A percentile compares a stretch with the other conserved stretches of the same genome.
These are phyloP conservation scores for Amphimallon solstitiale DNA, from an alignment of 2,888 invertebrate species.

Conservation along the genomic window DNA sequence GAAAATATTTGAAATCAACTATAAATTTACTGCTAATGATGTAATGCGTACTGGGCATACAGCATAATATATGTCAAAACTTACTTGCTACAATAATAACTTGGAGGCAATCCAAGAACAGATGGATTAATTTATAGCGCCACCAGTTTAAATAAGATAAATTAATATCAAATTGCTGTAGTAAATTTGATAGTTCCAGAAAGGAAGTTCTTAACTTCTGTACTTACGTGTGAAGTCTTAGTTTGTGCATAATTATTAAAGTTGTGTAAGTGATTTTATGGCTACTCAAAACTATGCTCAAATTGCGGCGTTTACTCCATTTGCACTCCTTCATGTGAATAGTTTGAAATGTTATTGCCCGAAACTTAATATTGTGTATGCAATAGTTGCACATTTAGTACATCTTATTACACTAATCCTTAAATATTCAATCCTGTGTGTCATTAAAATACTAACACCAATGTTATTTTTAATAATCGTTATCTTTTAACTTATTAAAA, in stretches of 20 bases:
- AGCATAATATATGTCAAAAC: neutral
- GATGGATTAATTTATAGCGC: slow-evolving; percentile 19
- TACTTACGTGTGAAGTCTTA: slow-evolving; percentile 30
- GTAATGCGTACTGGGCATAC: too few species aligned
- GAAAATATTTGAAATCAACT: too few species aligned
- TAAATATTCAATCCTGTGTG: too few species aligned
- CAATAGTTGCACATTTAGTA: neutral
- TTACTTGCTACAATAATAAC: neutral
- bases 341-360: neutral
- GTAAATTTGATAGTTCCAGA: slow-evolving; percentile 22
- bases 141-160: slow-evolving; percentile 18
- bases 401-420: too few species aligned
- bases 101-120: slow-evolving; percentile 7
- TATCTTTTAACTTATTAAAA: too few species aligned
- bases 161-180: slow-evolving; percentile 25
- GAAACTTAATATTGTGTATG: neutral
- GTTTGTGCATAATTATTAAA: slow-evolving; percentile 41
- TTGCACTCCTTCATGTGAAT: slow-evolving; percentile 23
- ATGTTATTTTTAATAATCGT: too few species aligned
- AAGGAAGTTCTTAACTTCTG: slow-evolving; percentile 24
- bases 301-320: slow-evolving; percentile 29
- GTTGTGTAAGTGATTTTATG: slow-evolving; percentile 37
- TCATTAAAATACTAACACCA: too few species aligned
- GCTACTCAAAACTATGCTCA: slow-evolving; percentile 25
- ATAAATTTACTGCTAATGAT: too few species aligned